Conservation (phyloP, 2,888 invertebrate genomes). For the Cotesia congregata region DNA sequence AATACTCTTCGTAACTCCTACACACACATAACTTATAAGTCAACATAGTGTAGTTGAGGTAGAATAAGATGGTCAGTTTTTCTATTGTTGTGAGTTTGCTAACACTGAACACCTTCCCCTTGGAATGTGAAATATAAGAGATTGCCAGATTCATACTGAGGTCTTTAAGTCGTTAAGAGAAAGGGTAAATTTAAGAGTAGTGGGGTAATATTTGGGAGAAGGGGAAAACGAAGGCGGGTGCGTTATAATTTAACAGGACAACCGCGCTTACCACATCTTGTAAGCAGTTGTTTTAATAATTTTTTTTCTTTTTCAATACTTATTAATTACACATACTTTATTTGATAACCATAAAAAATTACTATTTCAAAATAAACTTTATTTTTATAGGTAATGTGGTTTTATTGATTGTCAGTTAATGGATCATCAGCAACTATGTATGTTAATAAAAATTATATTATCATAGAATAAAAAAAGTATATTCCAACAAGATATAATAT, state of each 20-base stretch:
- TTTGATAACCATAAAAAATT: not conserved
- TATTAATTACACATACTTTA: not conserved
- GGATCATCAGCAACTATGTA: constrained; percentile 11
- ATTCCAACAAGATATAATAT: not conserved
- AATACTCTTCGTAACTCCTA: too few relatives aligned
- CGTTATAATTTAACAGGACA: constrained; percentile 66
- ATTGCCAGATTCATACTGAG: constrained; percentile 58
- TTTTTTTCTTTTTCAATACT: constrained; percentile 39
- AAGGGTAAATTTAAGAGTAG: constrained; percentile 44
- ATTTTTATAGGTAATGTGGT: not conserved
- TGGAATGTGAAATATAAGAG: constrained; percentile 51
- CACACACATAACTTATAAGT: too few relatives aligned
- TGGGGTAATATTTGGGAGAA: constrained; percentile 57
- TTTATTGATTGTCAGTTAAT: not conserved
- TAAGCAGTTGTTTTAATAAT: constrained; percentile 61
- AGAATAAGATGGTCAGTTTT: not conserved
- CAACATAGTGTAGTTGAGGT: not conserved
- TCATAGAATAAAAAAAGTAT: not conserved
- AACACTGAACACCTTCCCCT: not conserved
- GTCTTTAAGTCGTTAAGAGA: constrained; percentile 36
- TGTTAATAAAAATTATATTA: not conserved
- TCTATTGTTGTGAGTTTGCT: not conserved
- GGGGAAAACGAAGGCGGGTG: constrained; percentile 68
- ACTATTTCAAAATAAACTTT: not conserved
- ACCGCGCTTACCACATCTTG: constrained; percentile 66